A percentile compares a stretch with the other conserved stretches of the same genome.
These are phyloP conservation scores for Struthidea cinerea DNA, from an alignment of 2,113 vertebrate species.

Conservation along the genomic window DNA sequence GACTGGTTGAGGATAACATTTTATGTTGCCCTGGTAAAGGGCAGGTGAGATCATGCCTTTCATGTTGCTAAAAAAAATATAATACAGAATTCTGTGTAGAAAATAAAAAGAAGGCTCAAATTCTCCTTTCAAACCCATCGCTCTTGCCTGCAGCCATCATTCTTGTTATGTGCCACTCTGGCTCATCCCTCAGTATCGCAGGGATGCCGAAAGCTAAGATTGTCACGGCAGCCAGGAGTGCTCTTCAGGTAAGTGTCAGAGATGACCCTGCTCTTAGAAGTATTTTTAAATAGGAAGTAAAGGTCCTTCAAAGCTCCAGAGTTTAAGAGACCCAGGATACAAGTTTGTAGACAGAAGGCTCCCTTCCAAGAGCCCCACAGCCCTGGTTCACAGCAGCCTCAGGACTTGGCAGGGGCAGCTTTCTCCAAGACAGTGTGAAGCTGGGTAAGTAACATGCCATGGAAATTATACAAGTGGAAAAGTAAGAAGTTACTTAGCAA, in stretches of 20 bases:
- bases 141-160: background rate
- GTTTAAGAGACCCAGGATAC: background rate
- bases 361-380: background rate
- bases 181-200: background rate
- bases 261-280: background rate
- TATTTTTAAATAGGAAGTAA: background rate
- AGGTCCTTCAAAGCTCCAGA: background rate
- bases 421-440: background rate
- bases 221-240: background rate
- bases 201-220: background rate
- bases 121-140: background rate
- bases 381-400: background rate
- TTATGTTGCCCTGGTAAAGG: background rate
- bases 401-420: background rate
- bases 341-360: background rate
- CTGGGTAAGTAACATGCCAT: background rate
- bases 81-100: background rate
- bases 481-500: background rate
- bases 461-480: background rate
- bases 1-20: background rate
- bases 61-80: background rate
- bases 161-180: background rate
- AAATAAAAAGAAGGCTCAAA: background rate
- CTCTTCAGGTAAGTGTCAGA: background rate
- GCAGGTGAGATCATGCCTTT: background rate